A percentile compares a stretch with the other conserved stretches of the same genome.
Evolutionary conservation across 1,140 invertebrate species (phyloP).

Genomic region (Brachionus rubens): DNA sequence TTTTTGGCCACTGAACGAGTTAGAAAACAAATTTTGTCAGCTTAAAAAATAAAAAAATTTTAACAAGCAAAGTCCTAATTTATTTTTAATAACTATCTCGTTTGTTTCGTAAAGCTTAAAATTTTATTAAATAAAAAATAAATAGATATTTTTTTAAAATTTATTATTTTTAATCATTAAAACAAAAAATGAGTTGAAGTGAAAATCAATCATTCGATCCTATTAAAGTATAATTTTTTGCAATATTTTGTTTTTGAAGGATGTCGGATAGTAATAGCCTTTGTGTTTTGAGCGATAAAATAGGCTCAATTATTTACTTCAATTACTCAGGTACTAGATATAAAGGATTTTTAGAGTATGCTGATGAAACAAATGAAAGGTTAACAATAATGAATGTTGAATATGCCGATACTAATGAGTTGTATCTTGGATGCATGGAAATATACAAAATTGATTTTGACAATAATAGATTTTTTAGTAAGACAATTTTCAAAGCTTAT

Average conservation of each 20-base stretch:
- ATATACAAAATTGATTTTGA: neutral
- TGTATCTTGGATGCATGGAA: neutral
- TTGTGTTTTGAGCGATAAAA: neutral
- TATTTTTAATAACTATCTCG: neutral
- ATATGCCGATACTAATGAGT: neutral
- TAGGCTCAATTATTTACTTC: neutral
- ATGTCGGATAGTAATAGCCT: neutral
- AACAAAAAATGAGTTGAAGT: no score
- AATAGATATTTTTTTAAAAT: no score
- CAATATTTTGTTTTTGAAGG: neutral
- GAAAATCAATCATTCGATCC: no score
- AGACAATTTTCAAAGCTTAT: neutral
- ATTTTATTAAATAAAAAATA: neutral
- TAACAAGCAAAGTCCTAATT: no score
- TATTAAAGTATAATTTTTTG: neutral
- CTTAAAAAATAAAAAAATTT: neutral
- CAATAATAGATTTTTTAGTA: neutral
- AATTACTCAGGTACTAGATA: neutral
- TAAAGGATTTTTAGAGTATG: neutral
- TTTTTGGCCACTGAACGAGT: slow-evolving; percentile 25
- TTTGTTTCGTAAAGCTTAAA: slow-evolving; percentile 5
- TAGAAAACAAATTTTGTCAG: slow-evolving; percentile 37
- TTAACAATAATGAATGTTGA: neutral
- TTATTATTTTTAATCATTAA: no score
- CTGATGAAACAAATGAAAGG: neutral